phyloP scores from a whole-genome alignment of 2,797 vertebrate species.

The Okamejei kenojei region DNA sequence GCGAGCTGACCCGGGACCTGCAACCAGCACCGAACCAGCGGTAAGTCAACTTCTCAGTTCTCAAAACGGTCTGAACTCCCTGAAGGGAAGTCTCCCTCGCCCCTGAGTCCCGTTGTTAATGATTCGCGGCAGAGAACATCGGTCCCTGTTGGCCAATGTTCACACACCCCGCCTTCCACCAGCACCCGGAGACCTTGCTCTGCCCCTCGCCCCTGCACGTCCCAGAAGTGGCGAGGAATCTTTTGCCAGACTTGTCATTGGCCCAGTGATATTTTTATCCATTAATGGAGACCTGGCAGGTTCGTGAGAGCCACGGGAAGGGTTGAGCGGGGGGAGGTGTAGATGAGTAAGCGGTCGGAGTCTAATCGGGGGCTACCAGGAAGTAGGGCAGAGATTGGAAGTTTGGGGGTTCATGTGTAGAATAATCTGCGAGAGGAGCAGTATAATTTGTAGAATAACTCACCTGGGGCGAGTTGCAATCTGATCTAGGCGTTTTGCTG shows the following conservation, averaged over 20 bases:
- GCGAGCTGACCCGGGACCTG: background rate
- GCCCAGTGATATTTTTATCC: background rate
- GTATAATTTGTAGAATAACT: too few relatives aligned
- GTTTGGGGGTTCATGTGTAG: too few relatives aligned
- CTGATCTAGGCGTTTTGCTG: too few relatives aligned
- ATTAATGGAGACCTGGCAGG: background rate
- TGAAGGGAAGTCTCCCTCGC: too few relatives aligned
- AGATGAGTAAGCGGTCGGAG: too few relatives aligned
- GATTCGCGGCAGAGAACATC: background rate
- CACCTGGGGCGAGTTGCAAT: too few relatives aligned
- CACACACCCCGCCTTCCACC: background rate
- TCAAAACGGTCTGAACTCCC: background rate
- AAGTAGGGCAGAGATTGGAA: too few relatives aligned
- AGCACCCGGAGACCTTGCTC: background rate
- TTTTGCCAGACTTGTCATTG: background rate
- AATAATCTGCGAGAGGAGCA: too few relatives aligned
- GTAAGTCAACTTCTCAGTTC: conserved; percentile 3
- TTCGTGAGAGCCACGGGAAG: too few relatives aligned
- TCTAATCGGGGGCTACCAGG: too few relatives aligned
- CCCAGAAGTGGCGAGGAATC: background rate
- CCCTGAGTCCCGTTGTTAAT: background rate
- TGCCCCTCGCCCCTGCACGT: background rate
- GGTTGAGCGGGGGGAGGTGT: too few relatives aligned
- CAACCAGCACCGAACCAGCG: background rate
- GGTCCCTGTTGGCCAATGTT: background rate